These are phyloP conservation scores for Cossypha heuglini DNA, from an alignment of 2,797 vertebrate genomes.

Conservation along the genomic window DNA sequence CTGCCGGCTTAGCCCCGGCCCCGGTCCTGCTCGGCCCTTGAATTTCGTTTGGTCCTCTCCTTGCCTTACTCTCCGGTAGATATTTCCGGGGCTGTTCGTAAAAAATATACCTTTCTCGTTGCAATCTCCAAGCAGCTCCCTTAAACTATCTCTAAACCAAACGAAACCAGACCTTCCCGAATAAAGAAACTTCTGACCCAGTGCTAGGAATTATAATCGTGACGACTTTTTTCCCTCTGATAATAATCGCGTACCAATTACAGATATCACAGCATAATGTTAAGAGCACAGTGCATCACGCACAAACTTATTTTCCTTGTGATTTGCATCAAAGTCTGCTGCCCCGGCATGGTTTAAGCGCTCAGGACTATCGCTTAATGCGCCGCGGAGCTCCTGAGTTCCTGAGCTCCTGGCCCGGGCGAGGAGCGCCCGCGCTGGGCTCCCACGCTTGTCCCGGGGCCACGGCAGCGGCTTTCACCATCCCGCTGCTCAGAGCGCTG, in stretches of 20 bases:
- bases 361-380: neutral
- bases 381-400: neutral
- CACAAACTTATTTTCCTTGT: neutral
- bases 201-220: neutral
- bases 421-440: rapidly evolving
- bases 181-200: neutral
- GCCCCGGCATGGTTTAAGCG: rapidly evolving
- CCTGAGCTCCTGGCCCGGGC: neutral
- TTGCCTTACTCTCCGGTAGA: neutral
- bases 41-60: neutral
- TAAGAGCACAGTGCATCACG: rapidly evolving
- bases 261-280: neutral
- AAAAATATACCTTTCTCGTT: neutral
- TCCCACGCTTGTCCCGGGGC: neutral
- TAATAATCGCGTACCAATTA: neutral
- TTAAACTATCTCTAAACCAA: neutral
- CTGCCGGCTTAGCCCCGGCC: neutral
- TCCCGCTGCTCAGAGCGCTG: neutral
- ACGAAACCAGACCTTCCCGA: neutral
- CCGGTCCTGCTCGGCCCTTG: rapidly evolving
- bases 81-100: neutral
- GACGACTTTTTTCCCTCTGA: neutral
- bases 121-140: neutral
- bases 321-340: neutral
- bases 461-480: neutral